These are phyloP conservation scores for Synergus gifuensis DNA, from an alignment of 2,888 invertebrate genomes.

Conservation along the genomic window DNA sequence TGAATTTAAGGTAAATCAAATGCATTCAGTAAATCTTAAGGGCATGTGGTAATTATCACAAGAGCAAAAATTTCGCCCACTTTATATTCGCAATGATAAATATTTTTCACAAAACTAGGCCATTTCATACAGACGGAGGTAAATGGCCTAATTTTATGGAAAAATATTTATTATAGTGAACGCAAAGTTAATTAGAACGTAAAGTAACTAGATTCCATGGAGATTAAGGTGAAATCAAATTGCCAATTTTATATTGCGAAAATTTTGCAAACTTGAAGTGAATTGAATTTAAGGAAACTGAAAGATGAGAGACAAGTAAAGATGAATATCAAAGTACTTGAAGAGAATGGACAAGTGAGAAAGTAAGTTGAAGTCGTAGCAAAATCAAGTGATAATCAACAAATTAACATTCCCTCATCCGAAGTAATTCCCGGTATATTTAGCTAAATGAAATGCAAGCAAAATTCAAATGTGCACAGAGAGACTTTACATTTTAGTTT, in stretches of 20 bases:
- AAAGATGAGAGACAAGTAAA: no score
- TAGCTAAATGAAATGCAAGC: background rate
- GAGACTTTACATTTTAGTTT: background rate
- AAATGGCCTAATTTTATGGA: no score
- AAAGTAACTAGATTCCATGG: background rate
- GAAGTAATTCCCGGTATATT: background rate
- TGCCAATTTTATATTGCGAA: no score
- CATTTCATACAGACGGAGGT: no score
- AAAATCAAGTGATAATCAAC: background rate
- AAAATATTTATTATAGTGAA: no score
- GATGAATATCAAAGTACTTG: no score
- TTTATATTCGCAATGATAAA: no score
- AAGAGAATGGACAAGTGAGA: no score
- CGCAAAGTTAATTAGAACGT: no score
- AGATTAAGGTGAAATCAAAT: background rate
- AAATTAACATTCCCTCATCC: background rate
- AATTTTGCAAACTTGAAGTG: background rate
- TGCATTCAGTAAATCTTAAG: background rate
- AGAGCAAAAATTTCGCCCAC: no score
- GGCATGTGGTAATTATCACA: no score
- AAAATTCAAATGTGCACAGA: background rate
- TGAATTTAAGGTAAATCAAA: background rate
- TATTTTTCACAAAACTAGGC: no score
- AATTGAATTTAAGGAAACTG: background rate
- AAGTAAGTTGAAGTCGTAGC: background rate